Conservation (phyloP, 2,113 vertebrate species). For the Amblyopsis rosae region DNA sequence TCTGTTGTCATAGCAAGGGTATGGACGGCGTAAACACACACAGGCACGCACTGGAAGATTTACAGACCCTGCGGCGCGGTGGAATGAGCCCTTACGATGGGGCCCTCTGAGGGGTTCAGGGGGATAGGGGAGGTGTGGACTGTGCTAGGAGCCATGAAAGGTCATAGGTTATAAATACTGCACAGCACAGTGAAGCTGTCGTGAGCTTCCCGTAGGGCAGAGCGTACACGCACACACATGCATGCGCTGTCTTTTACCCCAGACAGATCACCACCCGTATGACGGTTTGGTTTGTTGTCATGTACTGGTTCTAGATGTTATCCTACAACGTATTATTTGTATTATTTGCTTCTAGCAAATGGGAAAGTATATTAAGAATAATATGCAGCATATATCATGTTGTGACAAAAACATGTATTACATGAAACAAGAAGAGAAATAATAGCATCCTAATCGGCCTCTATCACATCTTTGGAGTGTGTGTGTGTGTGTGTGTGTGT, state of each 20-base stretch:
- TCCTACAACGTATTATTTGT: no score
- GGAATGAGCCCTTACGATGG: conserved; percentile 42
- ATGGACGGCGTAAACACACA: conserved; percentile 26
- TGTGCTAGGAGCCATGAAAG: conserved; percentile 56
- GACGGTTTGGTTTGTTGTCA: no score
- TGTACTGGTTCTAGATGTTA: no score
- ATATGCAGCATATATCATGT: no score
- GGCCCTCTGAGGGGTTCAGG: conserved; percentile 31
- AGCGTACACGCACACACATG: conserved; percentile 36
- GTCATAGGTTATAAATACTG: conserved; percentile 74
- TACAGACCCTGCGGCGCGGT: conserved; percentile 45
- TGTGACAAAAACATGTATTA: no score
- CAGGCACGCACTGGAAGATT: conserved; percentile 52
- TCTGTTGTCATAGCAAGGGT: conserved; percentile 60
- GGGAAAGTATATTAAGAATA: no score
- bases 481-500: no score
- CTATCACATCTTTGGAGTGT: no score
- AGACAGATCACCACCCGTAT: not conserved
- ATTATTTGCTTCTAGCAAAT: no score
- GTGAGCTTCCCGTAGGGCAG: conserved; percentile 56
- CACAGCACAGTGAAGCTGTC: conserved; percentile 69
- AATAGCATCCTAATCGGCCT: no score
- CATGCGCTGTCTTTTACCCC: no score
- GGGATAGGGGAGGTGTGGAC: conserved; percentile 21
- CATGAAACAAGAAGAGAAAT: no score